phyloP scores from a whole-genome alignment of 2,113 vertebrate species.

The Xerus inauris region DNA sequence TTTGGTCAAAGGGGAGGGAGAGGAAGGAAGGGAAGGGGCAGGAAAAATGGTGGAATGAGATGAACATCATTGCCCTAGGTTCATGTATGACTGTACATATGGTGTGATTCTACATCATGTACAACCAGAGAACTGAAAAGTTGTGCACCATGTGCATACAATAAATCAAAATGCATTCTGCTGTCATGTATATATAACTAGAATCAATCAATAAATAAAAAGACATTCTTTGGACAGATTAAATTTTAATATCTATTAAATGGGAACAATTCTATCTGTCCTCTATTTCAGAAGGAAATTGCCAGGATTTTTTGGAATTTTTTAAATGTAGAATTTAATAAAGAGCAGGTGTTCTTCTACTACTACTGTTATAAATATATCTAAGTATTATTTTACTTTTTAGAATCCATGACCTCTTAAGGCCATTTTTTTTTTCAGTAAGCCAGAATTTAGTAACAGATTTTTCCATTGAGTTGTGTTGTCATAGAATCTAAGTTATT shows the following conservation, averaged over 20 bases:
- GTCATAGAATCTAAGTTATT: constrained; percentile 26
- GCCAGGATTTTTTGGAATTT: background rate
- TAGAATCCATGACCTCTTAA: constrained; percentile 33
- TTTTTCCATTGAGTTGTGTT: constrained; percentile 8
- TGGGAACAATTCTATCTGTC: background rate
- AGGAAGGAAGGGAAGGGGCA: no score
- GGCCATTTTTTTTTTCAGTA: constrained; percentile 1
- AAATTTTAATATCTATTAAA: constrained; percentile 34
- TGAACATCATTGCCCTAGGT: no score
- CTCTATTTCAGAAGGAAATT: constrained; percentile 29
- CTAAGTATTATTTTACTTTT: constrained; percentile 51
- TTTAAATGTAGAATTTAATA: constrained; percentile 18
- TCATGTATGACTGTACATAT: no score
- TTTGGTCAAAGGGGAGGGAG: no score
- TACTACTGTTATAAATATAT: constrained; percentile 11
- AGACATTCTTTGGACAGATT: background rate
- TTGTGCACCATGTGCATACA: no score
- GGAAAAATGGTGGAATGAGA: no score
- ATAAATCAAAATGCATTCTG: no score
- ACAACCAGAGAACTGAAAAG: no score
- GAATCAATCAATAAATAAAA: no score
- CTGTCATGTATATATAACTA: no score
- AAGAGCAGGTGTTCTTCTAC: background rate
- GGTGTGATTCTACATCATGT: no score
- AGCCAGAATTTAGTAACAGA: constrained; percentile 36